Evolutionary conservation across 1,140 invertebrate genomes (phyloP).

Genomic region (Arion vulgaris): DNA sequence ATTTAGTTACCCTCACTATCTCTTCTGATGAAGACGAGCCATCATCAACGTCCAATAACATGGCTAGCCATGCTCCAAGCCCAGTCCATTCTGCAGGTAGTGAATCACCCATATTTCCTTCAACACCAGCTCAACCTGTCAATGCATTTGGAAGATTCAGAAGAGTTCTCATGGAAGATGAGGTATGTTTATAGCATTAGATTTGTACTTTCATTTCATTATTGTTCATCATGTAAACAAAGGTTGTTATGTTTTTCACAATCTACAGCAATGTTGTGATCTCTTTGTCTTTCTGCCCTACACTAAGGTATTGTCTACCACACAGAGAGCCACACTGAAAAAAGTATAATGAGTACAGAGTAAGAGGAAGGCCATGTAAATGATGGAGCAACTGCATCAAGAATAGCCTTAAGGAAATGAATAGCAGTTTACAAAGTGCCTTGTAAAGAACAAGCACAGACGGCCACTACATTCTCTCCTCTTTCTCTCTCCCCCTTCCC

Average conservation of each 20-base stretch:
- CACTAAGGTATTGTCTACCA: no score
- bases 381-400: no score
- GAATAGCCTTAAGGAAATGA: no score
- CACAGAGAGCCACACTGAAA: no score
- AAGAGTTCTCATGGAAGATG: slow-evolving; percentile 53
- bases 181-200: slow-evolving; percentile 35
- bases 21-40: slow-evolving; percentile 61
- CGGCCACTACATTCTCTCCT: no score
- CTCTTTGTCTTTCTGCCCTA: no score
- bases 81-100: slow-evolving; percentile 29
- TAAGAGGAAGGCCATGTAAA: no score
- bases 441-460: no score
- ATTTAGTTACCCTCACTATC: slow-evolving; percentile 57
- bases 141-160: slow-evolving; percentile 42
- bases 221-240: no score
- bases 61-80: background rate
- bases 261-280: background rate
- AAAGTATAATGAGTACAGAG: no score
- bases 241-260: background rate
- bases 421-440: no score
- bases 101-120: slow-evolving; percentile 45
- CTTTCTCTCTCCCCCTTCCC: no score
- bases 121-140: slow-evolving; percentile 21
- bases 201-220: background rate
- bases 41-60: slow-evolving; percentile 19